Conservation (phyloP, 1,140 invertebrate genomes). For the Procambarus clarkii region DNA sequence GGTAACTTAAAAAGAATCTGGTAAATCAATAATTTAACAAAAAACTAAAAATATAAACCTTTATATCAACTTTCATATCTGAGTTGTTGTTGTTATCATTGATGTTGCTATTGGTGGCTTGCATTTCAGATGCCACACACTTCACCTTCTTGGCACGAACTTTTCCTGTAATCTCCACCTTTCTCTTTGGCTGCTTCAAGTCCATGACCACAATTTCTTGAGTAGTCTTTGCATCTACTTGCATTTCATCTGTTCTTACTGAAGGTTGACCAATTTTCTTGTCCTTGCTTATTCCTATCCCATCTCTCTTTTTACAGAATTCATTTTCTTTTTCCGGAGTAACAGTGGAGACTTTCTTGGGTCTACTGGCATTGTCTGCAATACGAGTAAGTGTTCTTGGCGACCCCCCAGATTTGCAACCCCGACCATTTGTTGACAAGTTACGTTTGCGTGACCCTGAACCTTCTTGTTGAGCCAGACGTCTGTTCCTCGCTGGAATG, state of each 20-base stretch:
- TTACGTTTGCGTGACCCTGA: constrained; percentile 7
- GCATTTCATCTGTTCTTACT: not conserved
- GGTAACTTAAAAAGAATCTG: too few relatives aligned
- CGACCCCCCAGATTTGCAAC: not conserved
- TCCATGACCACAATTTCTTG: not conserved
- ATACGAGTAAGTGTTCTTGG: constrained; percentile 19
- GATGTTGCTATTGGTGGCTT: not conserved
- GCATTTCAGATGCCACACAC: not conserved
- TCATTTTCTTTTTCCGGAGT: constrained; percentile 41
- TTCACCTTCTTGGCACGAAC: constrained; percentile 45
- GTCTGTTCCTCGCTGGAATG: constrained; percentile 52
- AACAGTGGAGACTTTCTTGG: not conserved
- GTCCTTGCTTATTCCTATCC: not conserved
- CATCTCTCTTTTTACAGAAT: constrained; percentile 10
- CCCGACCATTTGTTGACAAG: not conserved
- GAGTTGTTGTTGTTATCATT: constrained; percentile 54
- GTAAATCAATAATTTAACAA: too few relatives aligned
- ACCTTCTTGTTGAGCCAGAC: constrained; percentile 29
- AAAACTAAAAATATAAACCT: constrained; percentile 15
- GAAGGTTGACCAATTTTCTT: not conserved
- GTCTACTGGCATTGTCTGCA: constrained; percentile 6
- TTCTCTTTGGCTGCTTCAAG: constrained; percentile 53
- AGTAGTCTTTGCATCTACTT: not conserved
- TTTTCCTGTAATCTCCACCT: constrained; percentile 21
- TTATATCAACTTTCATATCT: constrained; percentile 34